These are phyloP conservation scores for Homarus gammarus DNA, from an alignment of 2,888 invertebrate genomes.

Conservation along the genomic window DNA sequence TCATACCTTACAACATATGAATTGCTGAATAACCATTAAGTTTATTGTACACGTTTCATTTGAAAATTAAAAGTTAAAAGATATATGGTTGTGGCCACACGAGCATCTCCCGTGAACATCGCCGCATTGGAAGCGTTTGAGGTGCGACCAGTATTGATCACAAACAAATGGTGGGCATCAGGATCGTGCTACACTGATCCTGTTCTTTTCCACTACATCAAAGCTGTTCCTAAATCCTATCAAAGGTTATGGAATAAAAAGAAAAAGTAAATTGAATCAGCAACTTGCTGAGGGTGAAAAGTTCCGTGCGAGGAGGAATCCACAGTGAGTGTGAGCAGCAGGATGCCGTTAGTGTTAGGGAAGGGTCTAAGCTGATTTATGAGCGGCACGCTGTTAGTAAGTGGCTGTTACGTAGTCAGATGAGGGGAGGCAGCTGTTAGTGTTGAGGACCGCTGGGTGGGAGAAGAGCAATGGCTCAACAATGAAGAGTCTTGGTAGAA, in stretches of 20 bases:
- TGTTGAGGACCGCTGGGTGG: conserved; percentile 41
- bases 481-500: conserved; percentile 75
- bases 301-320: conserved; percentile 43
- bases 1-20: conserved; percentile 33
- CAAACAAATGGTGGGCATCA: conserved; percentile 32
- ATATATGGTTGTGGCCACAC: conserved; percentile 40
- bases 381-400: conserved; percentile 53
- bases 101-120: conserved; percentile 36
- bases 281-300: conserved; percentile 49
- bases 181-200: conserved; percentile 46
- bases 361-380: conserved; percentile 46
- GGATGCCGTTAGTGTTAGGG: conserved; percentile 45
- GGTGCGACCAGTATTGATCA: conserved; percentile 48
- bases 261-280: conserved; percentile 42
- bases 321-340: conserved; percentile 44
- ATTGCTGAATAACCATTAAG: conserved; percentile 39
- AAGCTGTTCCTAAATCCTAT: conserved; percentile 63
- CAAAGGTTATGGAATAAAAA: conserved; percentile 49
- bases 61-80: conserved; percentile 30
- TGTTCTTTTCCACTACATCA: conserved; percentile 45
- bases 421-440: conserved; percentile 35
- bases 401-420: conserved; percentile 44
- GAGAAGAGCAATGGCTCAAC: conserved; percentile 51
- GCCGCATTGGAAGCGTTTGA: conserved; percentile 53
- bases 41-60: conserved; percentile 45